Base-by-base conservation (phyloP, 2,797 vertebrate genomes). In the Telmatherina bonti region DNA sequence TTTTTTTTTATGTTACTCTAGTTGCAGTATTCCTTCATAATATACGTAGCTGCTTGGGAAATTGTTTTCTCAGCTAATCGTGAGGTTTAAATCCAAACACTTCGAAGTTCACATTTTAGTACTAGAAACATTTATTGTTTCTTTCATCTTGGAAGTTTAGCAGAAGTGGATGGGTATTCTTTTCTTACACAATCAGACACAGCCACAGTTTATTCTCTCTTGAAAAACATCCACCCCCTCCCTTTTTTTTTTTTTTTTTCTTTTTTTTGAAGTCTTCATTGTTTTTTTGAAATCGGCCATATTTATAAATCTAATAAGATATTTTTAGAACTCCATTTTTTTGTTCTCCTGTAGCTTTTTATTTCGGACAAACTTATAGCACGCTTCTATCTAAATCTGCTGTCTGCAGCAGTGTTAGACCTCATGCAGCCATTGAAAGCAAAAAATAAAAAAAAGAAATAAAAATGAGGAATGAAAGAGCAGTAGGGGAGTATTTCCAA, bases 301-400 rank as follows among this genome's bases (percentile, higher is more conserved):
- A 43, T 31, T n/a, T 53, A 30, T 18, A 12, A 29, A 55, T 62
- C 43, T 80, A 72, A 86, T 85, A 80, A 71, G 62, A 66, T 70
- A 51, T 18, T 80, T 82, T 81, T 79, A 3, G 45, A 43, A 57
- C 62, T 56, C 51, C 26, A 12, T 72, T 65, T 41, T 52, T 74
- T 67, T 62, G 47, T 76, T 78, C 57, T 76, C 33, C 55, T 33
- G 64, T 75, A 63, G 73, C 60, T 63, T 29, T 56, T 61, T 51
- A 49, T 61, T 81, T 78, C 51, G 58, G 33, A 68, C 33, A 63
- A 79, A 82, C 85, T 75, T 79, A 65, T 79, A 76, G 69, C 43
- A 65, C 70, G 62, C 63, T 11, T 11, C 43, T 69, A 62, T 71
- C 15, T 27, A 71, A 66, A 43, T 72, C 70, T 76, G 67, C 63